Base-by-base conservation (phyloP, 1,140 invertebrate genomes). In the Rhopalosiphum maidis region DNA sequence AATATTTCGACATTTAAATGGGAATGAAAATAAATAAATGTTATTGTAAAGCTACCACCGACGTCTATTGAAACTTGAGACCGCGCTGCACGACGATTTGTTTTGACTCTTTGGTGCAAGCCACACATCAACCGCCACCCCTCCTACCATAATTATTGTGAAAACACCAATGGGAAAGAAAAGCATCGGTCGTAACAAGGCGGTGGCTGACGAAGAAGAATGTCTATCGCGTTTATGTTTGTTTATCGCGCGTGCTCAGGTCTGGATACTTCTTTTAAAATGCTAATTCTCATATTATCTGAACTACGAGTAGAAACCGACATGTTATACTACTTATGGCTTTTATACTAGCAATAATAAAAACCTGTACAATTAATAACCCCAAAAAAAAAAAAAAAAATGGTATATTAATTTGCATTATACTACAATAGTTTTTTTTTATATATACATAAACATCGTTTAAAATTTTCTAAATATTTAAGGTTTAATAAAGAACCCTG, bases 1-100 rank as follows among this genome's bases (percentile, higher is more conserved):
- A 89, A 89, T 89, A 89, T 89, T 89, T 89, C 88, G 88, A 89
- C 88, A 89, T 89, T 89, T 89, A 89, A 89, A 89, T 89, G 9
- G 88, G 51, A 89, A 89, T 89, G 51, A 54, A 89, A 89, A 89
- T 89, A 89, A 89, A 89, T 89, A 89, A 89, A 89, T 89, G 51
- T 55, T 89, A 55, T 89, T 89, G 88, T 89, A 89, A 54, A 55
- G 51, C 88, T 55, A 55, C 51, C 88, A 41, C n/a, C 43, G 85
- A 23, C 51, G 35, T 22, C 88, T 35, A 89, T 89, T 89, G 88
- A 89, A 55, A 89, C 46, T 88, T 46, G 30, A 30, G 86, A 51
- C 46, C 15, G 15, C 22, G 9, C 5, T 51, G 48, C 51, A 89
- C 88, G 35, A 89, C 88, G 35, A 89, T 89, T 89, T 89, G 88